These are phyloP conservation scores for Linyphia triangularis DNA, from an alignment of 2,888 invertebrate species.

Conservation along the genomic window DNA sequence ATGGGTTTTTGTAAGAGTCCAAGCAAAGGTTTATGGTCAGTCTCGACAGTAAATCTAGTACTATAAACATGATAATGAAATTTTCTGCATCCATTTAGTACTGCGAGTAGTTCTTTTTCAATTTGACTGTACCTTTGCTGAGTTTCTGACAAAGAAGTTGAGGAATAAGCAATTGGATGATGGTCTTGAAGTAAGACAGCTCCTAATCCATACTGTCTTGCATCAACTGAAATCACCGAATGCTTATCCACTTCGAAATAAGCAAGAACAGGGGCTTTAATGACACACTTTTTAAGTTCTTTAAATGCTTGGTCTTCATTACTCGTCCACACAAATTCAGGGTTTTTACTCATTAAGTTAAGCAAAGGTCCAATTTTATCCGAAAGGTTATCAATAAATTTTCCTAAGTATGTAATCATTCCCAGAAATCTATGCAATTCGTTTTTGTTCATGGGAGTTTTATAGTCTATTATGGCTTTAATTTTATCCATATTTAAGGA, in stretches of 20 bases:
- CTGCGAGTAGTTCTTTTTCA: constrained; percentile 58
- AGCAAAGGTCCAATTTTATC: not conserved
- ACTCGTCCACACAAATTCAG: not conserved
- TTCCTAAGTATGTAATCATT: constrained; percentile 53
- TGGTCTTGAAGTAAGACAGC: constrained; percentile 42
- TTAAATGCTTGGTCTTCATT: not conserved
- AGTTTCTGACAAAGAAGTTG: constrained; percentile 27
- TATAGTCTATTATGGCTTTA: constrained; percentile 27
- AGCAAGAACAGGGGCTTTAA: not conserved
- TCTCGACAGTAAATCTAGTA: constrained; percentile 8
- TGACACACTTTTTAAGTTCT: not conserved
- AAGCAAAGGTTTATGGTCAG: constrained; percentile 50
- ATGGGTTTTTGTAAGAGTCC: constrained; percentile 9
- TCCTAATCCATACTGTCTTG: not conserved
- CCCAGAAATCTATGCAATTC: constrained; percentile 67
- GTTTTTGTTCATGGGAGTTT: constrained; percentile 29
- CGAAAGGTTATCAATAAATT: constrained; percentile 35
- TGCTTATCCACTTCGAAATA: not conserved
- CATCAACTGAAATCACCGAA: not conserved
- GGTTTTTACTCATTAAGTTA: constrained; percentile 12
- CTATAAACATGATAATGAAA: constrained; percentile 43
- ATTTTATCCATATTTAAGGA: constrained; percentile 53
- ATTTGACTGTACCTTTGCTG: constrained; percentile 60
- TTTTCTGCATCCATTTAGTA: constrained; percentile 13
- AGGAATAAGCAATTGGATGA: constrained; percentile 33